Base-by-base conservation (phyloP, 1,140 invertebrate genomes). In the Drosophila truncata region DNA sequence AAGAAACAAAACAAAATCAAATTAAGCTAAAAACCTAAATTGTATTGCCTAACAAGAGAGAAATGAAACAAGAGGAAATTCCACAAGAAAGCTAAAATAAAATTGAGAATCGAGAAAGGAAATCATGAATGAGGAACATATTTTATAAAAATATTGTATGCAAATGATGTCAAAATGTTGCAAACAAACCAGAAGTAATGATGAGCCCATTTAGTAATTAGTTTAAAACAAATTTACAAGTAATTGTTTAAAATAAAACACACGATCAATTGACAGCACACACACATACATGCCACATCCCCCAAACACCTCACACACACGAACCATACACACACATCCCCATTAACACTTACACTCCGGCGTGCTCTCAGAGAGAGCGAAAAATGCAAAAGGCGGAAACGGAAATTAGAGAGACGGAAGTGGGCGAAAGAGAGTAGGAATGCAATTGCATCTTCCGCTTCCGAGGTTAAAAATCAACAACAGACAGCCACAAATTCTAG, bases 131-230 rank as follows among this genome's bases (percentile, higher is more conserved):
- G 80, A 84, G 78, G 60, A 76, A 88, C 59, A 90, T 88, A 88
- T 88, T 88, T 88, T 90, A 90, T 84, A 88, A 88, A 90, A 88
- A 88, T 88, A 87, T 88, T 87, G 83, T 84, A 88, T 87, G 84
- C 83, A 87, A 84, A 84, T 78, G 85, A 90, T 90, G 85, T 88
- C 85, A 88, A 88, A 88, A 90, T 90, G 85, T 90, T 90, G 85
- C 85, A 88, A 90, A 90, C 86, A 90, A 54, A 79, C 37, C 78
- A 82, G 78, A 82, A 82, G 70, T 65, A 71, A 79, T 47, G 64
- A 79, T 47, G 64, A 69, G 57, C 78, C 85, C 85, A 90, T 81
- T 90, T 88, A 88, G 85, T 81, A 82, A 88, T 90, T 88, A 88
- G 85, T 90, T 88, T 88, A 88, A 88, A 90, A 81, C 85, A 88